Conservation (phyloP, 2,888 invertebrate species). For the Dryococelus australis region DNA sequence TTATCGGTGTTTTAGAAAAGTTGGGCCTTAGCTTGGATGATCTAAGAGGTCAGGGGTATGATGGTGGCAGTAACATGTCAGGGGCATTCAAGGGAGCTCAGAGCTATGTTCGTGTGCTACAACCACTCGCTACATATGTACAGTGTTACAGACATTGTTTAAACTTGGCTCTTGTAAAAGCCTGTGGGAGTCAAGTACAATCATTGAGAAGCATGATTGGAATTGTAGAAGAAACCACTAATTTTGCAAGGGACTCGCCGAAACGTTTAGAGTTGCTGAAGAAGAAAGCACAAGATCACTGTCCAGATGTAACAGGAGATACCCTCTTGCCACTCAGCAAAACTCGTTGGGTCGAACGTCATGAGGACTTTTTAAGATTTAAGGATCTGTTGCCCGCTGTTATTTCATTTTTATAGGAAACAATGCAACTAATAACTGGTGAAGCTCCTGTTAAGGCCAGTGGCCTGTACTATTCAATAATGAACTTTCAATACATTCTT, state of each 20-base stretch:
- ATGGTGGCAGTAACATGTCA: constrained; percentile 13
- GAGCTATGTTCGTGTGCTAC: constrained; percentile 6
- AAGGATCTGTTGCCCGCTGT: not conserved
- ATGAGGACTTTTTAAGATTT: not conserved
- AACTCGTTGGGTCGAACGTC: too few species aligned
- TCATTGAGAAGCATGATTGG: not conserved
- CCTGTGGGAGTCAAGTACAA: not conserved
- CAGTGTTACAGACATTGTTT: constrained; percentile 7
- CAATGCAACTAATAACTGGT: not conserved
- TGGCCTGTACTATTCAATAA: too few species aligned
- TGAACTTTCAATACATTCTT: too few species aligned
- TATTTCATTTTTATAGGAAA: not conserved
- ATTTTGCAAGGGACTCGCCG: not conserved
- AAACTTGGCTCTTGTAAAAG: not conserved
- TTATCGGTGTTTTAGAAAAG: not conserved
- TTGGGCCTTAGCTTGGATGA: not conserved
- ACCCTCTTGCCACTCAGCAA: not conserved
- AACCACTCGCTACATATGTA: not conserved
- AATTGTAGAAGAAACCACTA: not conserved
- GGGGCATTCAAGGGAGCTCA: constrained; percentile 13
- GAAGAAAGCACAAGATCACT: constrained; percentile 11
- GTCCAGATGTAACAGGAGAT: not conserved
- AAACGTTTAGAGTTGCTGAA: not conserved
- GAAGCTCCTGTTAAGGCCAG: not conserved
- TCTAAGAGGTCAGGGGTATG: constrained; percentile 18